Evolutionary conservation across 1,140 invertebrate genomes (phyloP), one percentile per base, ranked within the genome.

Genomic region (Drosophila willistoni): DNA sequence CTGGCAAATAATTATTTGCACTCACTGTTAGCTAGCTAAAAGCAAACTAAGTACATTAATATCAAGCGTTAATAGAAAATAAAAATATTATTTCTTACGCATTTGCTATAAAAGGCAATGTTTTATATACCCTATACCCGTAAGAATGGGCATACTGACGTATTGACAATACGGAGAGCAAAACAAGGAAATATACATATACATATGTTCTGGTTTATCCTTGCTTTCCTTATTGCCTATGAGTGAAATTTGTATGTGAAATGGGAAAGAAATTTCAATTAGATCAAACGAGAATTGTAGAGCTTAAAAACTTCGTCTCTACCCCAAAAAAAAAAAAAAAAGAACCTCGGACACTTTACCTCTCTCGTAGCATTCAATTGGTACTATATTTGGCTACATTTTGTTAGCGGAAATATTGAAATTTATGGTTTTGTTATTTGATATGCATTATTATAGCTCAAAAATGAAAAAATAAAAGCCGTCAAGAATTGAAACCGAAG

Each of bases 61-160:
- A 29, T 65, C 60, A 22, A 36, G 67, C 71, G 79, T 73, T 87
- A 86, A 86, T 86, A 66, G 62, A 74, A 87, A 87, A 77, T 87
- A 71, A 64, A 79, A 86, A 86, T 74, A 86, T 74, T 71, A 67
- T 68, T 64, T 64, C 56, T 77, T 56, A 74, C 65, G 65, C 73
- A 79, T 73, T 76, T 66, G 73, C 44, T 29, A 57, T 63, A 63
- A 69, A 51, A 64, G 63, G 19, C 68, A 61, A 55, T 1, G 10
- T 12, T 39, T 54, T 47, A 60, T 36, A 54, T 66, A 62, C 12
- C 56, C 33, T 41, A 42, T 67, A 10, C 34, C 6, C 42, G 1
- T 17, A 13, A 47, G 17, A 47, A 47, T 44, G n/a, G 14, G 42
- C 14, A 44, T 44, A 44, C 0, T 9, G 25, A 25, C 19, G 19